Base-by-base conservation (phyloP, 2,888 invertebrate species). In the Dicranocentrus wangi region DNA sequence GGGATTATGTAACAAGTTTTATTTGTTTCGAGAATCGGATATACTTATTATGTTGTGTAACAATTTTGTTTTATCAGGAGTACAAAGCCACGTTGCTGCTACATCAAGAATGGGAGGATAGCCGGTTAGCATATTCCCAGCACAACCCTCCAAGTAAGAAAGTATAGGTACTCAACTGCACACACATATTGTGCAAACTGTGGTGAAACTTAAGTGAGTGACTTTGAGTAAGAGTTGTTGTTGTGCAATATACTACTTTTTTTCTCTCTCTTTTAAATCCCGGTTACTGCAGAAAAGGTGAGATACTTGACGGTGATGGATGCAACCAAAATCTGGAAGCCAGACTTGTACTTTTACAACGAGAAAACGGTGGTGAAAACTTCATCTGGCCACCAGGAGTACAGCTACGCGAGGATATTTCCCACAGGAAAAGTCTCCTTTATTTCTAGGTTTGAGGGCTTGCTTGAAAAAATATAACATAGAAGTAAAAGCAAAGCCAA, bases 51-150 rank as follows among this genome's bases (percentile, higher is more conserved):
- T n/a, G n/a, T n/a, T n/a, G n/a, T n/a, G n/a, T n/a, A n/a, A n/a
- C n/a, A n/a, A n/a, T n/a, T n/a, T n/a, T n/a, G n/a, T n/a, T n/a
- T n/a, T n/a, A n/a, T n/a, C n/a, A 75, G 75, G 66, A 75, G 58
- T 75, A 27, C 39, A 66, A 66, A 43, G 75, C 21, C 2, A 39
- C 55, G n/a, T 42, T 75, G 43, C n/a, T 75, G 17, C 28, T 75
- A 27, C n/a, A 32, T 8, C 75, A 75, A 23, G 76, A 77, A 21
- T 77, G 76, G 76, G 76, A 77, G n/a, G 76, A 77, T 23, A 77
- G 27, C 55, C 58, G 76, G 0, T 61, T 77, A 25, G 1, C 60
- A 5, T 77, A 32, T 25, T 8, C 68, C 32, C 76, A 77, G 15
- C 60, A 60, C 32, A 77, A 77, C 32, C 76, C 76, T 10, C 76